Percentiles rank a stretch among this genome's conserved stretches.
Evolutionary conservation across 2,113 vertebrate genomes (phyloP).

Genomic region (Otolemur garnettii): DNA sequence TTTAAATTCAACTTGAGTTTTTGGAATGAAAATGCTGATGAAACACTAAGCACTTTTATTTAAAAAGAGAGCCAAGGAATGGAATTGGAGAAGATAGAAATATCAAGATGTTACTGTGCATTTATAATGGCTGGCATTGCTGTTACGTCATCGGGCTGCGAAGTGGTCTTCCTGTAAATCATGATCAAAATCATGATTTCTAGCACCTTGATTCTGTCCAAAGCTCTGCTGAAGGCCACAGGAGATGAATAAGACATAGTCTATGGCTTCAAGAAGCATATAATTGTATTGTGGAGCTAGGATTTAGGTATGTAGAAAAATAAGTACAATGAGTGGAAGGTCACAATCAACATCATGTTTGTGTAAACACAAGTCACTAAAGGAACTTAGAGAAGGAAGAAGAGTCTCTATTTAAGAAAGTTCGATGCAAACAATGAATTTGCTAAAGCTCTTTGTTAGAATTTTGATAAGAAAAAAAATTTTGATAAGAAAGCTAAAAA

Average conservation of each 20-base stretch:
- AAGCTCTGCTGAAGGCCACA: conserved; percentile 2
- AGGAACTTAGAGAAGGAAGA: conserved; percentile 14
- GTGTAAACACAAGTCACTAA: neutral
- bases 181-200: conserved; percentile 31
- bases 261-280: conserved; percentile 16
- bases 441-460: conserved; percentile 1
- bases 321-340: neutral
- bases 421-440: neutral
- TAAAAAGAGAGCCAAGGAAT: conserved; percentile 54
- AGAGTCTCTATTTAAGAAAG: neutral
- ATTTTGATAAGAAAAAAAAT: conserved; percentile 29
- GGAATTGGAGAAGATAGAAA: neutral
- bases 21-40: conserved; percentile 53
- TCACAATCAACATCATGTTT: neutral
- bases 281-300: neutral
- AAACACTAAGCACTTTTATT: conserved; percentile 44
- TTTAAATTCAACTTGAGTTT: conserved; percentile 55
- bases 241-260: neutral
- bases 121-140: neutral
- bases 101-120: conserved; percentile 9
- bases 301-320: neutral
- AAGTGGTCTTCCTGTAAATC: conserved; percentile 6
- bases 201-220: conserved; percentile 9
- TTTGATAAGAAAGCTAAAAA: conserved; percentile 43
- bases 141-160: neutral